Conservation (phyloP, 2,113 vertebrate species). For the Ardeotis arabs region DNA sequence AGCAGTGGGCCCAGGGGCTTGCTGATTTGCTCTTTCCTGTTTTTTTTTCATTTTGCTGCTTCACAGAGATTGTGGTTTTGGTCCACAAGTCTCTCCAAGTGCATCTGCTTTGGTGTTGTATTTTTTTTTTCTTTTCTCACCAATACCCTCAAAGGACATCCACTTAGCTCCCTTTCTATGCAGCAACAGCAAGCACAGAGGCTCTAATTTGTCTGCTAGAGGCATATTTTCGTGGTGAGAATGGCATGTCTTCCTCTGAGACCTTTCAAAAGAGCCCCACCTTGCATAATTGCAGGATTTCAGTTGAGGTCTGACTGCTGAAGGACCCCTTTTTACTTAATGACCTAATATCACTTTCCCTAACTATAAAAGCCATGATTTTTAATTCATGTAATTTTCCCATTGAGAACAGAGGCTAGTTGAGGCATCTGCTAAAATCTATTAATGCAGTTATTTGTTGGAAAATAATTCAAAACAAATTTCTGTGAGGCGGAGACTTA, state of each 20-base stretch:
- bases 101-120: background rate
- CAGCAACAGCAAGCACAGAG: background rate
- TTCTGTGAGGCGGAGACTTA: background rate
- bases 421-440: constrained; percentile 19
- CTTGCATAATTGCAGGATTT: constrained; percentile 9
- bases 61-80: background rate
- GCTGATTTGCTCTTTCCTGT: background rate
- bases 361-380: background rate
- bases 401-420: background rate
- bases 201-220: constrained; percentile 27
- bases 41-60: background rate
- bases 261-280: background rate
- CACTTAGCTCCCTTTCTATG: background rate
- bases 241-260: background rate
- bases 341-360: background rate
- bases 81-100: background rate
- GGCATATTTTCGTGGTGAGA: background rate
- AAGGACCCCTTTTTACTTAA: constrained; percentile 9
- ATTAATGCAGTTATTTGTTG: background rate
- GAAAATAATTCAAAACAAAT: constrained; percentile 5
- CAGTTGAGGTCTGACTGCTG: background rate
- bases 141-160: background rate
- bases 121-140: background rate
- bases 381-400: constrained; percentile 41
- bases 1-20: background rate